phyloP scores from a whole-genome alignment of 37 sponge, comb jelly and placozoan species.

The Hexactinellida sp. region DNA sequence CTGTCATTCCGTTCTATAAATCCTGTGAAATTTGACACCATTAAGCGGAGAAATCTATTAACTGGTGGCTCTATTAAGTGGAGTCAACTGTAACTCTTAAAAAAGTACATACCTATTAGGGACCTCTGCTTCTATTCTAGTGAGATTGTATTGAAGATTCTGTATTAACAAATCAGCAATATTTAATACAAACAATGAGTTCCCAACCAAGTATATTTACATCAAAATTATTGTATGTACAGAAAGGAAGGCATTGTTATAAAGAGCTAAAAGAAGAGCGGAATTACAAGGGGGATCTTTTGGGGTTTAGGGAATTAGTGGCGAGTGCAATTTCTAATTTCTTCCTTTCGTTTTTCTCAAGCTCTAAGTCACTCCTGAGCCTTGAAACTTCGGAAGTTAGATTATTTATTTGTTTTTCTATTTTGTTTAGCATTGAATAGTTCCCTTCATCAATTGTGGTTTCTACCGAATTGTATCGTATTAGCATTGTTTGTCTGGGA shows the following conservation, averaged over 20 bases:
- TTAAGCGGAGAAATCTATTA: no score
- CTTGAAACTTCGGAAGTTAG: neutral
- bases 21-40: no score
- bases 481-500: neutral
- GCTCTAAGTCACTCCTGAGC: neutral
- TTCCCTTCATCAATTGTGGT: neutral
- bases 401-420: neutral
- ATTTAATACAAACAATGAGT: neutral
- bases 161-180: neutral
- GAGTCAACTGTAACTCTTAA: no score
- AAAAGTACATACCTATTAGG: no score
- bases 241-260: neutral
- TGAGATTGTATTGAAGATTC: neutral
- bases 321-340: neutral
- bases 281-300: neutral
- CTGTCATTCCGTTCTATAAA: no score
- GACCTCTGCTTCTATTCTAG: no score
- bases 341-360: neutral
- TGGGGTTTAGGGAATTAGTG: neutral
- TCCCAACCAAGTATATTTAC: neutral
- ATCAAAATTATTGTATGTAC: conserved; percentile 14
- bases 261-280: neutral
- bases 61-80: no score
- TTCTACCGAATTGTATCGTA: neutral
- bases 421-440: neutral